Percentiles rank a stretch among this genome's conserved stretches.
phyloP scores from a whole-genome alignment of 1,140 invertebrate genomes.

The Lysiphlebus fabarum region DNA sequence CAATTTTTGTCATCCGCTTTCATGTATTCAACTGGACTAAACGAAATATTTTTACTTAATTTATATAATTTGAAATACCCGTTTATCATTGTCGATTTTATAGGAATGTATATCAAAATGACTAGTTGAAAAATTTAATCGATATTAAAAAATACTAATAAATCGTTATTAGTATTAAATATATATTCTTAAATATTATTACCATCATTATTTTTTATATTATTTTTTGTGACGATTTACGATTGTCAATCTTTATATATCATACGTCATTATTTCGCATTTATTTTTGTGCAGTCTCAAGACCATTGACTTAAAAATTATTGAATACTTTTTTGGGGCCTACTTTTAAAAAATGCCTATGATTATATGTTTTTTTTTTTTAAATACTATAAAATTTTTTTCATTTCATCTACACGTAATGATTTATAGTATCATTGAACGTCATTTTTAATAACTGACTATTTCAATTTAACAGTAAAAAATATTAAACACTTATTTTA shows the following conservation, averaged over 20 bases:
- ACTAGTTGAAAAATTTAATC: constrained; percentile 36
- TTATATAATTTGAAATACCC: constrained; percentile 11
- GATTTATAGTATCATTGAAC: neutral
- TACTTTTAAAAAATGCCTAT: constrained; percentile 22
- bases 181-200: constrained; percentile 12
- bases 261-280: neutral
- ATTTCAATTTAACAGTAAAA: no score
- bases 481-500: no score
- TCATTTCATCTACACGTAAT: constrained; percentile 2
- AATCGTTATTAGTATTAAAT: constrained; percentile 16
- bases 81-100: constrained; percentile 20
- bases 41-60: constrained; percentile 1
- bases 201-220: neutral
- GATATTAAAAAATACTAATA: no score
- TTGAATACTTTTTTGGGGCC: constrained; percentile 13
- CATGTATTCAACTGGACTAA: no score
- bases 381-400: neutral
- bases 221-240: neutral
- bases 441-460: neutral
- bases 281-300: constrained; percentile 15
- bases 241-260: neutral
- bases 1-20: constrained; percentile 29
- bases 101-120: constrained; percentile 14
- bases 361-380: neutral
- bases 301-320: constrained; percentile 15